These are phyloP conservation scores for Lucilia sericata DNA, from an alignment of 1,140 invertebrate species.

Conservation along the genomic window DNA sequence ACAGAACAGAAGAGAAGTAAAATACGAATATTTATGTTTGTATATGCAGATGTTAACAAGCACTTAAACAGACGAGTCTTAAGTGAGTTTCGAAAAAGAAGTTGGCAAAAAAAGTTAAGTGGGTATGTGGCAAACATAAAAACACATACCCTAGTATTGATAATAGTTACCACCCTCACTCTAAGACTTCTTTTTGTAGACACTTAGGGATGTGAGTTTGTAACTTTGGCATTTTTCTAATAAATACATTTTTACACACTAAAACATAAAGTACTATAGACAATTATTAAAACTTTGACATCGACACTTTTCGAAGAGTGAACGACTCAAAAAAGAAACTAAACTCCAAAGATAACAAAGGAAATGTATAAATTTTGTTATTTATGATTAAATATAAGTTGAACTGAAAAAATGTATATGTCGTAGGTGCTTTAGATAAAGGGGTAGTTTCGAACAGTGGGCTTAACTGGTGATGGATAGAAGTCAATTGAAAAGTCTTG, in stretches of 20 bases:
- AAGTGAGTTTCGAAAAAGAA: conserved; percentile 7
- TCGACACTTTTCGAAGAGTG: too few relatives aligned
- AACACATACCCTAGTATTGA: neutral
- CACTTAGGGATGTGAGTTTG: neutral
- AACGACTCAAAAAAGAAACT: too few relatives aligned
- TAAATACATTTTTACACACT: neutral
- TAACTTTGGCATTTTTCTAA: neutral
- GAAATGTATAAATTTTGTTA: too few relatives aligned
- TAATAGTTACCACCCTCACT: neutral
- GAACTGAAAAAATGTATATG: too few relatives aligned
- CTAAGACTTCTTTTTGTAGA: neutral
- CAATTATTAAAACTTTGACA: too few relatives aligned
- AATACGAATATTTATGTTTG: neutral
- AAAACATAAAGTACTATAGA: too few relatives aligned
- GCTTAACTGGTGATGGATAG: too few relatives aligned
- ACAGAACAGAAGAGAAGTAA: neutral
- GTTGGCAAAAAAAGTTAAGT: neutral
- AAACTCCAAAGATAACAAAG: too few relatives aligned
- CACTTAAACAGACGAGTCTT: conserved; percentile 9
- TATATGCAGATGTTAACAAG: neutral
- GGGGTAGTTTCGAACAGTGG: too few relatives aligned
- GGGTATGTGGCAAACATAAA: neutral
- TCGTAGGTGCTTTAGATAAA: too few relatives aligned
- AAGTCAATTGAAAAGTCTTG: too few relatives aligned
- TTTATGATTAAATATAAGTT: too few relatives aligned